Percentiles rank a stretch among this genome's conserved stretches.
These are phyloP conservation scores for Hetaerina titia DNA, from an alignment of 2,888 invertebrate species.

Conservation along the genomic window DNA sequence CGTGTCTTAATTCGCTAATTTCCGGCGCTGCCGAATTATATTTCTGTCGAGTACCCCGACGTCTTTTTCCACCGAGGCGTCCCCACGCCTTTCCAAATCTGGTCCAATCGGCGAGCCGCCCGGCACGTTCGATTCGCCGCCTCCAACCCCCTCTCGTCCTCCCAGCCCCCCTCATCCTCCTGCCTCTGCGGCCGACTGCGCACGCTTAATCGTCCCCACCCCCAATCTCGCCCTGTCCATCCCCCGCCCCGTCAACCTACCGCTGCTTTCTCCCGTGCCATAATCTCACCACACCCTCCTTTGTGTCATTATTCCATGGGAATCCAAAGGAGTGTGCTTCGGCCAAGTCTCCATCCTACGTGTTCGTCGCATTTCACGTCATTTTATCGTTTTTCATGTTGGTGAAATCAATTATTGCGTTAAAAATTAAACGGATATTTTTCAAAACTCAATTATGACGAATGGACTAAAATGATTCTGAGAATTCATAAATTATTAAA, in stretches of 20 bases:
- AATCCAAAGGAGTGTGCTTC: not conserved
- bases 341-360: not conserved
- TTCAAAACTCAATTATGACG: no score
- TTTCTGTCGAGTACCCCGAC: not conserved
- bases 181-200: not conserved
- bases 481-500: no score
- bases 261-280: not conserved
- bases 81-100: constrained; percentile 7
- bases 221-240: not conserved
- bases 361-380: not conserved
- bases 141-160: not conserved
- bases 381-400: not conserved
- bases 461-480: no score
- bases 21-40: not conserved
- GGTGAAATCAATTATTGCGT: not conserved
- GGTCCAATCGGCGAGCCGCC: constrained; percentile 27
- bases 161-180: not conserved
- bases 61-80: not conserved
- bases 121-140: constrained; percentile 4
- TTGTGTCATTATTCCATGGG: not conserved
- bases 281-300: not conserved
- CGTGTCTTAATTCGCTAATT: constrained; percentile 19
- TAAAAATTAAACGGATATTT: no score
- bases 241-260: not conserved
- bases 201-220: not conserved